Evolutionary conservation across 2,797 vertebrate species (phyloP).

Genomic region (Picus viridis): DNA sequence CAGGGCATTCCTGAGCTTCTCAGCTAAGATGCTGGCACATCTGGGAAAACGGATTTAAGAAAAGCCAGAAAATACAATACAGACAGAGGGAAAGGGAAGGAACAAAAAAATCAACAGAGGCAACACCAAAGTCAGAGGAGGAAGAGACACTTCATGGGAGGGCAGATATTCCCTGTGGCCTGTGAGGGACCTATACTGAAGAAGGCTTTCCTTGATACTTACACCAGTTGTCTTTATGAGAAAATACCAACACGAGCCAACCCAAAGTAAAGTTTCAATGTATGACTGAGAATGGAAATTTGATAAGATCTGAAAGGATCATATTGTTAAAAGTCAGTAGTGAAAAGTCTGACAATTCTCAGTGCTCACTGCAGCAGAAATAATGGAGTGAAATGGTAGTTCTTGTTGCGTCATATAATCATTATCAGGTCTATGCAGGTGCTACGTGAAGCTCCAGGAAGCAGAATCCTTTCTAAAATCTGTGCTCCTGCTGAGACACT

Average conservation of each 20-base stretch:
- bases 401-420: not conserved
- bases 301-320: not conserved
- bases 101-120: not conserved
- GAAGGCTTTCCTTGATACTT: not conserved
- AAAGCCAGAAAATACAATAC: not conserved
- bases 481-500: not conserved
- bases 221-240: not conserved
- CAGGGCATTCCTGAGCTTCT: not conserved
- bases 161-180: not conserved
- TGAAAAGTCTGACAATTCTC: not conserved
- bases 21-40: too few relatives aligned
- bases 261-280: not conserved
- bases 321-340: not conserved
- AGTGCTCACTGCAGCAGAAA: not conserved
- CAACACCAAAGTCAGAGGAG: not conserved
- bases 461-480: not conserved
- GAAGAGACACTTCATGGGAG: not conserved
- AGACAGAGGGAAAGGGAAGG: not conserved
- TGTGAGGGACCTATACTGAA: rapidly evolving
- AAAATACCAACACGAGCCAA: not conserved
- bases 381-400: not conserved
- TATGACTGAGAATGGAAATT: not conserved
- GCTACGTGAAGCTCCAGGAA: not conserved
- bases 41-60: not conserved
- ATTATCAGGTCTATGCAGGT: not conserved